Conservation (phyloP, 2,113 vertebrate genomes). For the Galbula dea region DNA sequence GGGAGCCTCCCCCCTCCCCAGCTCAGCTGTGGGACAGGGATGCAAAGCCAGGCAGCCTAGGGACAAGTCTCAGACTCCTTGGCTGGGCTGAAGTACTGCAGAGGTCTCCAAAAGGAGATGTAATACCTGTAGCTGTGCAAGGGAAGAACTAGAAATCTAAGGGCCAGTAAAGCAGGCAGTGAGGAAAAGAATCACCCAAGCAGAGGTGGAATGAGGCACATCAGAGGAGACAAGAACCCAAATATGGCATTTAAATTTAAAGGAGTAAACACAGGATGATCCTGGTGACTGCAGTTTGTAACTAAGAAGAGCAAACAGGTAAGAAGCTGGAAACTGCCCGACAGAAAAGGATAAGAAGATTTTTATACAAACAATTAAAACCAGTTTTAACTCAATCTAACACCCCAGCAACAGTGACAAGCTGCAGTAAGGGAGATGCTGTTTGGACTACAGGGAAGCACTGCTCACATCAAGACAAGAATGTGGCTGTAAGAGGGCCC, state of each 20-base stretch:
- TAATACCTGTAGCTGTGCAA: neutral
- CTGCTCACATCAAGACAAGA: neutral
- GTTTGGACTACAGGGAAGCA: neutral
- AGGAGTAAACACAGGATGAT: neutral
- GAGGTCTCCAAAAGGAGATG: neutral
- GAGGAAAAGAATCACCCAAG: neutral
- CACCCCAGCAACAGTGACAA: neutral
- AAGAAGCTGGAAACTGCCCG: neutral
- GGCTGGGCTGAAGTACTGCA: neutral
- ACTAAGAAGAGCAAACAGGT: neutral
- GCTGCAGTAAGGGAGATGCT: neutral
- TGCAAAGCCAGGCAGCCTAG: neutral
- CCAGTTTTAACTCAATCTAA: neutral
- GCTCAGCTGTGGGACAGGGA: neutral
- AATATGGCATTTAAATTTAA: neutral
- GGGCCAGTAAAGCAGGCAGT: neutral
- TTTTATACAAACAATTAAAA: neutral
- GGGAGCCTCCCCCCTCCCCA: neutral
- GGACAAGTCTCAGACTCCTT: neutral
- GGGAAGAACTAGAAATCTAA: neutral
- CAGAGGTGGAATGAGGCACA: accelerated
- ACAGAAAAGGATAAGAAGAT: neutral
- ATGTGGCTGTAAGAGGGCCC: no score
- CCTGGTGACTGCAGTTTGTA: neutral
- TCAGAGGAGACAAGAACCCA: neutral